Evolutionary conservation across 2,797 vertebrate species (phyloP), one percentile per base, ranked within the genome.

Genomic region (Microchirus variegatus): DNA sequence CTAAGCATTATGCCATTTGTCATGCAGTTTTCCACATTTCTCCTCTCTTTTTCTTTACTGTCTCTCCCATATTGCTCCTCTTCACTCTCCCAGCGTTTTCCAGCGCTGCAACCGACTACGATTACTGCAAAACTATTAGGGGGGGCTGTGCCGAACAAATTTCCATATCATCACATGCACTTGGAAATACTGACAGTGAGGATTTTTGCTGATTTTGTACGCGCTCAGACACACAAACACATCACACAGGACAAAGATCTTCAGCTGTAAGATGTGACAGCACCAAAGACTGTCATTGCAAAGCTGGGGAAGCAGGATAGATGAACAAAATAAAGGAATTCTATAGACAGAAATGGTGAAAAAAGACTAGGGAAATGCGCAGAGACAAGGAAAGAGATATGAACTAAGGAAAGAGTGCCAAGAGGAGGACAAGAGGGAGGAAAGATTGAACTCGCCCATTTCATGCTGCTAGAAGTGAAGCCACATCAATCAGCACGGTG

Each of bases 1-100:
- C 80, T 83, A 79, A 86, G 85, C 78, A 87, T 89, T 86, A 78
- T 81, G 76, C 72, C 81, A 81, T 84, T 83, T 81, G 67, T 68
- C 59, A 78, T 77, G 77, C 80, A 62, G 42, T 81, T 88, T 82
- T 78, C 67, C 63, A 74, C 64, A 73, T 81, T 81, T 85, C 63
- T 82, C 84, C 75, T 67, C 51, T 68, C 65, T 73, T 60, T 74
- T 77, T 79, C 70, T 81, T 70, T 53, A 60, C 51, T 7, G 12
- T 66, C 71, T 66, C 63, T 48, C 53, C 71, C 26, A 54, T 84
- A 66, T 36, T 73, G 59, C 54, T 67, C 60, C 70, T 70, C 79
- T 70, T 77, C 53, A 67, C 65, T 65, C 69, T 68, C 38, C 17
- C 43, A 19, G 58, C 55, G 3, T 10, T 66, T 75, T 59, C 47